Evolutionary conservation across 2,797 vertebrate genomes (phyloP), one percentile per base, ranked within the genome.

Genomic region (Pyrocephalus nanus): DNA sequence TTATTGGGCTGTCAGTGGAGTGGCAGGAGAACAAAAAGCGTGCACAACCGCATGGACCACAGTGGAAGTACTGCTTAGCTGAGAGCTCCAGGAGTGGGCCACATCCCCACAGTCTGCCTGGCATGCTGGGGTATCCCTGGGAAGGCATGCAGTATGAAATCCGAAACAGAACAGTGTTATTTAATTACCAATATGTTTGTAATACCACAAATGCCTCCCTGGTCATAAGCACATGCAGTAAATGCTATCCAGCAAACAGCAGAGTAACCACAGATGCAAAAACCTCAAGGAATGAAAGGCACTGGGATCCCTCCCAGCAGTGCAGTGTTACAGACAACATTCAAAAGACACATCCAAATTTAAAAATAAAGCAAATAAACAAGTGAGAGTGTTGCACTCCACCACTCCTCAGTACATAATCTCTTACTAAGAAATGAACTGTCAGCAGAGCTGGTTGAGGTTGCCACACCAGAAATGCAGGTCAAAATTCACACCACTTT

Each of bases 291-390:
- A 95, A 96, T 91, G 85, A 77, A 88, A 91, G 57, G 53, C 81
- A 77, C 34, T 74, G 55, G 38, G 38, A 77, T 54, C 50, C 48
- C 75, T 95, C 90, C 87, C 72, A 88, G 61, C 32, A 54, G 78
- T 3, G 0, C 80, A 77, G 3, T 27, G 26, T 91, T 95, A 80
- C 90, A 86, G 32, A 11, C 48, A 82, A 74, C 67, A 53, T 47
- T 74, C 3, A 54, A 73, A 82, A 92, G 57, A 21, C 29, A 53
- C 4, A 61, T 74, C 17, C 5, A 4, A 80, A 69, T 88, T 94
- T 88, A 93, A 93, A 94, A 96, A 93, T 94, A 96, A 91, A 89
- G 27, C 72, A 54, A 90, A 88, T 74, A 80, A 93, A 86, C 45
- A 88, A 86, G 69, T 15, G 76, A 86, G 57, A 42, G 57, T 57